Evolutionary conservation across 2,888 invertebrate genomes (phyloP).

Genomic region (Oegoconia quadripuncta): DNA sequence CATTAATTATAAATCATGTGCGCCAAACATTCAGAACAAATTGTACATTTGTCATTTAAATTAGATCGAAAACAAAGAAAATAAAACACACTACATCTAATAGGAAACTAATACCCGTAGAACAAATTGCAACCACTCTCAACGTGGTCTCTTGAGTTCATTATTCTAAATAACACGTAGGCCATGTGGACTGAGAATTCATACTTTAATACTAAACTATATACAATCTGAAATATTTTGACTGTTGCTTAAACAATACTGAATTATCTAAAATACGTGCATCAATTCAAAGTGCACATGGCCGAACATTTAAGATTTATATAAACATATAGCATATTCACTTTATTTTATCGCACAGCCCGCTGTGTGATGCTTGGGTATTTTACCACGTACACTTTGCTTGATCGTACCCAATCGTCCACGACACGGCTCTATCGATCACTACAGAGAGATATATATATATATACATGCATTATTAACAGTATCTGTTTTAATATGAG

Average conservation of each 20-base stretch:
- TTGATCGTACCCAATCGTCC: slow-evolving; percentile 21
- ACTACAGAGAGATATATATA: slow-evolving; percentile 25
- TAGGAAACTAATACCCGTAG: slow-evolving; percentile 81
- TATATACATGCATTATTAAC: slow-evolving; percentile 48
- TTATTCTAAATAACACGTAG: slow-evolving; percentile 24
- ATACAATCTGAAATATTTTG: slow-evolving; percentile 44
- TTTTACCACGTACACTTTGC: slow-evolving; percentile 8
- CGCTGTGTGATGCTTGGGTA: slow-evolving; percentile 21
- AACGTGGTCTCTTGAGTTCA: slow-evolving; percentile 11
- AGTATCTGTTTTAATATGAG: slow-evolving; percentile 39
- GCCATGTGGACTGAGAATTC: slow-evolving; percentile 52
- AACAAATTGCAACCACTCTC: slow-evolving; percentile 67
- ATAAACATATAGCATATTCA: slow-evolving; percentile 30
- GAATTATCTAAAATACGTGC: slow-evolving; percentile 32
- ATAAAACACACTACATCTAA: slow-evolving; percentile 70
- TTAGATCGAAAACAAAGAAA: slow-evolving; percentile 59
- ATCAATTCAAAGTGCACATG: slow-evolving; percentile 39
- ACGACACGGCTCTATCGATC: slow-evolving; percentile 18
- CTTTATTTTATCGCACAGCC: slow-evolving; percentile 17
- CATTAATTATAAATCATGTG: slow-evolving; percentile 60
- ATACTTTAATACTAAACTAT: slow-evolving; percentile 64
- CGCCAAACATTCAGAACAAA: slow-evolving; percentile 59
- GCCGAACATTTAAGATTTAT: slow-evolving; percentile 30
- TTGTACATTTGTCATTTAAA: slow-evolving; percentile 29
- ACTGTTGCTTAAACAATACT: slow-evolving; percentile 42